Percentiles rank a stretch among this genome's conserved stretches.
These are phyloP conservation scores for Misgurnus anguillicaudatus DNA, from an alignment of 2,113 vertebrate species.

Conservation along the genomic window DNA sequence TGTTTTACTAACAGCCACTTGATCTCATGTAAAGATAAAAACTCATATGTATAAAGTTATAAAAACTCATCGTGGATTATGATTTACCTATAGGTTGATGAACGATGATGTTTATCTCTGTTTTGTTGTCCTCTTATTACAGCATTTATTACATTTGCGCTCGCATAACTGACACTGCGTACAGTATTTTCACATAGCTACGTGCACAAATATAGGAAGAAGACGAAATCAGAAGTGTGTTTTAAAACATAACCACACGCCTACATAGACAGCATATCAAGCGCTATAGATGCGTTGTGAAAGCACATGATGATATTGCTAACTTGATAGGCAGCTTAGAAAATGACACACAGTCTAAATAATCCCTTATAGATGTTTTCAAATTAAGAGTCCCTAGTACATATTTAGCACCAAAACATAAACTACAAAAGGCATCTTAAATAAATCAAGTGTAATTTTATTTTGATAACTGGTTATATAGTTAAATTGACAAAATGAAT, in stretches of 20 bases:
- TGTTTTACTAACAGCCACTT: neutral
- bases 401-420: neutral
- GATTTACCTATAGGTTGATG: neutral
- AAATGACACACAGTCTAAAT: neutral
- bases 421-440: too few relatives aligned
- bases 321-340: neutral
- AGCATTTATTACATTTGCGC: neutral
- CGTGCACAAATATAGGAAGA: neutral
- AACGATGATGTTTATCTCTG: neutral
- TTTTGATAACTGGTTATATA: too few relatives aligned
- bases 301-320: neutral
- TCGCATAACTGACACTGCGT: neutral
- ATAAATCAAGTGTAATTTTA: too few relatives aligned
- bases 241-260: neutral
- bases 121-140: neutral
- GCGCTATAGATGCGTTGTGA: neutral
- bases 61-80: neutral
- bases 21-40: neutral
- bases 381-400: conserved; percentile 23
- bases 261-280: neutral
- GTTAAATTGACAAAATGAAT: too few relatives aligned
- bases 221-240: neutral
- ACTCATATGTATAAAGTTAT: neutral
- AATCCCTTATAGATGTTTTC: neutral
- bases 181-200: conserved; percentile 2